A percentile compares a stretch with the other conserved stretches of the same genome.
Evolutionary conservation across 2,113 vertebrate species (phyloP).

Genomic region (Solea solea): DNA sequence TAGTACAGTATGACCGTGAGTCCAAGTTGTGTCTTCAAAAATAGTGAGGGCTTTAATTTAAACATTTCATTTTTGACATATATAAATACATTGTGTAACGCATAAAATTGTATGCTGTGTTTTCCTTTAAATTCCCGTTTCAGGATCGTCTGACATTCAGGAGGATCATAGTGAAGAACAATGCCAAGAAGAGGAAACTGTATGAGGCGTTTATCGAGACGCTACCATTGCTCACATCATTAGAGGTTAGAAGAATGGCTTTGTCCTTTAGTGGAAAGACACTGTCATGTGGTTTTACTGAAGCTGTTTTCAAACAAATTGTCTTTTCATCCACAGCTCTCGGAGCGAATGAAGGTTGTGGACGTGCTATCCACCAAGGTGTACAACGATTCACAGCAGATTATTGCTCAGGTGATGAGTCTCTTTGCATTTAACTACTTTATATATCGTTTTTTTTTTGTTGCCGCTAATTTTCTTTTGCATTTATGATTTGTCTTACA

Average conservation of each 20-base stretch:
- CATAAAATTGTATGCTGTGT: too few species aligned
- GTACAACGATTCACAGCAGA: conserved; percentile 92
- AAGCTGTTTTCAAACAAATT: conserved; percentile 14
- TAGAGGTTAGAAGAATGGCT: conserved; percentile 87
- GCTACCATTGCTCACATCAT: conserved; percentile 94
- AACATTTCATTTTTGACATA: background rate
- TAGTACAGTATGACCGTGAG: background rate
- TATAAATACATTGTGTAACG: background rate
- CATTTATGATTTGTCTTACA: conserved; percentile 62
- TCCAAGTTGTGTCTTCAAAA: background rate
- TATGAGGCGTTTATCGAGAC: conserved; percentile 98
- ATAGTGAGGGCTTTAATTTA: background rate
- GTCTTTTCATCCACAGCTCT: conserved; percentile 81
- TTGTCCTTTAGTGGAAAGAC: background rate
- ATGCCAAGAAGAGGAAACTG: conserved; percentile 96
- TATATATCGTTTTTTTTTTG: background rate
- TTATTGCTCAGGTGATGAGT: conserved; percentile 93
- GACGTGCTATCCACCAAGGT: conserved; percentile 94
- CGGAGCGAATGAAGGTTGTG: conserved; percentile 98
- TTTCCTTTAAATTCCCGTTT: conserved; percentile 27
- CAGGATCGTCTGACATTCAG: conserved; percentile 84
- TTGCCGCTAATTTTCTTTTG: background rate
- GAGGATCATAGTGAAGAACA: conserved; percentile 99
- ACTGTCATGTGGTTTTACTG: background rate
- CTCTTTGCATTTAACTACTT: background rate